A percentile compares a stretch with the other conserved stretches of the same genome.
Evolutionary conservation across 2,113 vertebrate species (phyloP).

Genomic region (Polyodon spathula): DNA sequence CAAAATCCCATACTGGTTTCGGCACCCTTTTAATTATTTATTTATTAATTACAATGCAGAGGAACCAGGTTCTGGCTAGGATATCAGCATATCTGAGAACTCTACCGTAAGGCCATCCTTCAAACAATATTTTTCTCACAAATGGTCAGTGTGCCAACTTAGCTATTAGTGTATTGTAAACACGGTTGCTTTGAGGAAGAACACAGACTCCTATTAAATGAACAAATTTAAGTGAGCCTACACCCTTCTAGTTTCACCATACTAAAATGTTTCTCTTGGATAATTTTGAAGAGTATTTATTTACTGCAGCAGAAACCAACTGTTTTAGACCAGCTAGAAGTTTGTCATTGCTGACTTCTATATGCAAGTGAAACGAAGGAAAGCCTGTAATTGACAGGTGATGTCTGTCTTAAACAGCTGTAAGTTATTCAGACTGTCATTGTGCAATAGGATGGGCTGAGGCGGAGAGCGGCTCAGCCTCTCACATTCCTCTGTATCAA

Average conservation of each 20-base stretch:
- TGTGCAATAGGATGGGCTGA: slow-evolving; percentile 5
- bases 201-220: not conserved
- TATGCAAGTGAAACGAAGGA: slow-evolving; percentile 4
- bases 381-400: slow-evolving; percentile 14
- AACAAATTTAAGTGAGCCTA: too few species aligned
- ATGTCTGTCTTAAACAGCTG: slow-evolving; percentile 14
- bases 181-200: slow-evolving; percentile 30
- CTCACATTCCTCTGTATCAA: slow-evolving; percentile 33
- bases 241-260: too few species aligned
- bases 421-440: not conserved
- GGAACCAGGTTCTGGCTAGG: slow-evolving; percentile 45
- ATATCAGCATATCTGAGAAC: slow-evolving; percentile 57
- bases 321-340: not conserved
- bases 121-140: slow-evolving; percentile 48
- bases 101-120: slow-evolving; percentile 46
- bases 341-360: not conserved
- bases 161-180: slow-evolving; percentile 26
- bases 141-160: slow-evolving; percentile 37
- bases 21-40: slow-evolving; percentile 51
- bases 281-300: too few species aligned
- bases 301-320: too few species aligned
- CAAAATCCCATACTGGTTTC: slow-evolving; percentile 44
- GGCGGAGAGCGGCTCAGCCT: slow-evolving; percentile 10
- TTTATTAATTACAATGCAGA: slow-evolving; percentile 37
- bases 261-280: too few species aligned